Base-by-base conservation (phyloP, 2,888 invertebrate species). In the Ferrisia virgata region DNA sequence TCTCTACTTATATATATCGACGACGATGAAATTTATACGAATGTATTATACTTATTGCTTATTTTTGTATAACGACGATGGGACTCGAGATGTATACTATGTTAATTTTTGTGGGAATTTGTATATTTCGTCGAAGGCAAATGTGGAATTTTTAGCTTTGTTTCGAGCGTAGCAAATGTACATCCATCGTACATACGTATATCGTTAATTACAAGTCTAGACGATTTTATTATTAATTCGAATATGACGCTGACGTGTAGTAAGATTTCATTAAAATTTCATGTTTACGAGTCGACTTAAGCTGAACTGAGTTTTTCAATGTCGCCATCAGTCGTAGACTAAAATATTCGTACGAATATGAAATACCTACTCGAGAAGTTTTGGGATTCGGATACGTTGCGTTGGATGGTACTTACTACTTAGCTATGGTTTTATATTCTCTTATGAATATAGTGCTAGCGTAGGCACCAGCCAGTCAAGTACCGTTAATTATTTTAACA, bases 221-320 rank as follows among this genome's bases (percentile, higher is more conserved):
- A 76, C 72, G 72, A 76, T 36, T 76, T 76, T 76, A 76, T 76
- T 76, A 76, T 76, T 76, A 76, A 76, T 76, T 76, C 36, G 9
- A 76, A 76, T 33, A 36, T 36, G 36, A 76, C 18, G 31, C 9
- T 76, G 53, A 1, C 11, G 40, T 53, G 11, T 53, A n/a, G n/a
- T n/a, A 53, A 76, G 72, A 36, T 76, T 76, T 76, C 25, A 76
- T 76, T 76, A 76, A 76, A 76, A 18, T 76, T 53, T 76, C 36
- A 18, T 18, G 28, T 76, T 76, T 76, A 76, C 72, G 31, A 76
- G 36, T n/a, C 72, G 22, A 36, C 36, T 76, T 31, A 31, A 18
- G 11, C 3, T 1, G 6, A 18, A 3, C 3, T 1, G 6, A 64
- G 28, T 15, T 64, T 64, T 58, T 64, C 64, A 64, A 64, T 64